These are phyloP conservation scores for Tinea pellionella DNA, from an alignment of 2,888 invertebrate species.

Conservation along the genomic window DNA sequence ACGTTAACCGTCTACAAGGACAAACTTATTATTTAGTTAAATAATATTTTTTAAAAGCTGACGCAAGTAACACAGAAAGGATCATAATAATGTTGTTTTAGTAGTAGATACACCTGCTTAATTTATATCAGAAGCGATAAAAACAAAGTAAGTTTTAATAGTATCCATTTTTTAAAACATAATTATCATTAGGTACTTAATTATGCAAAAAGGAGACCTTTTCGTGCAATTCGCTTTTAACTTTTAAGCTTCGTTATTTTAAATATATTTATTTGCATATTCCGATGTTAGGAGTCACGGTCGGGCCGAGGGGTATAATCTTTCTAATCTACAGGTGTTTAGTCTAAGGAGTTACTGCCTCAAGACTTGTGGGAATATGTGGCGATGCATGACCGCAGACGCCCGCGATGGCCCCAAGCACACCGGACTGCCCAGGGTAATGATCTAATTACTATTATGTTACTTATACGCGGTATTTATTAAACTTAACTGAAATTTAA, in stretches of 20 bases:
- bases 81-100: too few species aligned
- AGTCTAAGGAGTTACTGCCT: background rate
- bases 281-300: background rate
- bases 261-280: background rate
- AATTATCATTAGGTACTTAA: background rate
- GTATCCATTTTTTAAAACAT: background rate
- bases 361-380: slow-evolving; percentile 9
- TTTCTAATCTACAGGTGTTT: slow-evolving; percentile 7
- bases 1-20: slow-evolving; percentile 2
- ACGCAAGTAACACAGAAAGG: too few species aligned
- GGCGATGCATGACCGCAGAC: slow-evolving; percentile 32
- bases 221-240: background rate
- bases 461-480: background rate
- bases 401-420: background rate
- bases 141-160: background rate
- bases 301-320: background rate
- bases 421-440: slow-evolving; percentile 27
- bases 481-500: background rate
- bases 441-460: slow-evolving; percentile 45
- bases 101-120: background rate
- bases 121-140: background rate
- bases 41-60: too few species aligned
- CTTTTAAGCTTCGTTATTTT: background rate
- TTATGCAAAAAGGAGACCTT: background rate
- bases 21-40: background rate